Base-by-base conservation (phyloP, 2,888 invertebrate species). In the Leuctra nigra region DNA sequence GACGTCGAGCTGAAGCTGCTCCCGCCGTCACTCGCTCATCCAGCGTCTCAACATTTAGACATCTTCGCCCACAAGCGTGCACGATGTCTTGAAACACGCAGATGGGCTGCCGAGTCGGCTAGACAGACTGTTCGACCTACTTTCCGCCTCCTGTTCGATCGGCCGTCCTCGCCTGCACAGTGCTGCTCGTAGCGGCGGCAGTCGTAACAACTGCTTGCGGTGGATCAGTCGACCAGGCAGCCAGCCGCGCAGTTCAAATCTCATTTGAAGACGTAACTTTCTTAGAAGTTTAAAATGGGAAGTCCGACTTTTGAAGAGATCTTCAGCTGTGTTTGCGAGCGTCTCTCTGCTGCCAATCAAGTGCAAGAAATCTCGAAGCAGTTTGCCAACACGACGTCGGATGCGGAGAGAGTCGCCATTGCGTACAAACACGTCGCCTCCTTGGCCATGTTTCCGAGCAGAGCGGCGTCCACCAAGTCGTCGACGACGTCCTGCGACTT, bases 311-410 rank as follows among this genome's bases (percentile, higher is more conserved):
- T 35, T 35, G 50, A 50, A 14, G 7, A 50, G 18, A 14, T 50
- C 33, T 50, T 50, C 20, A 50, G 18, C 2, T 20, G 18, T 4
- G 14, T 50, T 7, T 50, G 50, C 20, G 33, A 16, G 9, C 35
- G 33, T 13, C 22, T 50, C 16, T 13, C 11, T 35, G 36, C 13
- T 1, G 23, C 22, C 33, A 33, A 29, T 18, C 18, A 50, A 35
- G 50, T 50, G 2, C 50, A 35, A 18, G 50, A 50, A 13, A 50
- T 50, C 18, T 50, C 50, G 4, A 18, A 33, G 20, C 50, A 50
- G 20, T 50, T 50, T 35, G 2, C 22, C 6, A 20, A 4, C 50
- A 33, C 50, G 13, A 35, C 7, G 18, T 13, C 33, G 13, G 50
- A 50, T 22, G 36, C 33, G 13, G 20, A 50, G 18, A 16, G 50